Base-by-base conservation (phyloP, 35 echinoderm and acorn worm species). In the Nesometra sesokonis region DNA sequence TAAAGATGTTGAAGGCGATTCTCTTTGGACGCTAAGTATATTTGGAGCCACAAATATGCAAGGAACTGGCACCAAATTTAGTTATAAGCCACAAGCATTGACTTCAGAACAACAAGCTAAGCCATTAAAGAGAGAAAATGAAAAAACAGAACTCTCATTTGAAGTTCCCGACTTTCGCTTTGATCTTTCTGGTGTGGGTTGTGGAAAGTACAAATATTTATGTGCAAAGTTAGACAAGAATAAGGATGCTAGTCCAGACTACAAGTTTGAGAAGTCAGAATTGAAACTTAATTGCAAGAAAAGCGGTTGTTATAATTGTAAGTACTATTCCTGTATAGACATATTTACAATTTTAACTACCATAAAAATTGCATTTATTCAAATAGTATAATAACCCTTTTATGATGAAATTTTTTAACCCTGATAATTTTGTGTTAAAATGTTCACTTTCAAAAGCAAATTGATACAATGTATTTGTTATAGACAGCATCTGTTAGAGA, bases 1-100 rank as follows among this genome's bases (percentile, higher is more conserved):
- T 38, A 36, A 57, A 33, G 78, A 82, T 47, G 88, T 99, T 13
- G 77, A 87, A 9, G 96, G 96, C 21, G 86, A 30, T 13, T 82
- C 85, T 13, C 83, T 99, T 7, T 99, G 96, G 96, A 78, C 90
- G 27, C 93, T 99, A 0, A 90, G 85, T 33, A 86, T 94, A 79
- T 99, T 86, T 86, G 92, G 92, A 30, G 90, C 87, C 82, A 94
- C 78, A 77, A 87, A 91, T 35, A 40, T 27, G 31, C 76, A 92
- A 5, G 96, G 96, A 9, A 47, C 84, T 23, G 94, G 94, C 7
- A 89, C 85, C 39, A 92, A 86, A 37, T 97, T 93, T 76, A 93
- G 93, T 77, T 97, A 93, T 35, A 86, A 90, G 57, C 37, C 80
- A 30, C 94, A 97, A 86, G 90, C 90, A 4, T 86, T 97, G 29